These are phyloP conservation scores for Luidia sarsii DNA, from an alignment of 53 echinoderm and acorn worm species.

Conservation along the genomic window DNA sequence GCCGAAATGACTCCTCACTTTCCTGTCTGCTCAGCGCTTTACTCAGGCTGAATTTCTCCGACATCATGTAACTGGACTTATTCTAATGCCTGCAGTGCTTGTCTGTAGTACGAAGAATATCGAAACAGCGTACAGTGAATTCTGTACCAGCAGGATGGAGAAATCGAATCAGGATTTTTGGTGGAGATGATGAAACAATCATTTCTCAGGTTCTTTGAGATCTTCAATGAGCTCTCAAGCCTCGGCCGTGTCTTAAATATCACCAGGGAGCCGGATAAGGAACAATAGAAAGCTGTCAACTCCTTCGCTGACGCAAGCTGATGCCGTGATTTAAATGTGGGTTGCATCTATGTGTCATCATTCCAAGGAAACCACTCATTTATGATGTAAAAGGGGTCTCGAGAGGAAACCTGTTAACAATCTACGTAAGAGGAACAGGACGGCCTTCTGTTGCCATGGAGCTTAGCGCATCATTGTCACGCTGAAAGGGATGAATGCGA, in stretches of 20 bases:
- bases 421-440: not conserved
- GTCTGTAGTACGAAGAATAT: not conserved
- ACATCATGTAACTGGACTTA: not conserved
- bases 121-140: not conserved
- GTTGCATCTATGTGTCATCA: not conserved
- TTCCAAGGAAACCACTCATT: not conserved
- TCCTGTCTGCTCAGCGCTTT: not conserved
- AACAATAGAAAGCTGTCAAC: not conserved
- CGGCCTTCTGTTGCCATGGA: conserved; percentile 26
- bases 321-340: not conserved
- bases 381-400: not conserved
- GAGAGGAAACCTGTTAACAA: not conserved
- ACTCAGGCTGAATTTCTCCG: not conserved
- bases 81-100: no score
- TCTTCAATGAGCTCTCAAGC: not conserved
- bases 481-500: no score
- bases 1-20: not conserved
- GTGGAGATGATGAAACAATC: not conserved
- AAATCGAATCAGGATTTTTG: not conserved
- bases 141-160: not conserved
- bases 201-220: not conserved
- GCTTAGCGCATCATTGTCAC: conserved; percentile 35
- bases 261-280: not conserved
- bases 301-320: not conserved
- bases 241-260: not conserved